Evolutionary conservation across 2,888 invertebrate genomes (phyloP).

Genomic region (Sarcophaga caerulescens): DNA sequence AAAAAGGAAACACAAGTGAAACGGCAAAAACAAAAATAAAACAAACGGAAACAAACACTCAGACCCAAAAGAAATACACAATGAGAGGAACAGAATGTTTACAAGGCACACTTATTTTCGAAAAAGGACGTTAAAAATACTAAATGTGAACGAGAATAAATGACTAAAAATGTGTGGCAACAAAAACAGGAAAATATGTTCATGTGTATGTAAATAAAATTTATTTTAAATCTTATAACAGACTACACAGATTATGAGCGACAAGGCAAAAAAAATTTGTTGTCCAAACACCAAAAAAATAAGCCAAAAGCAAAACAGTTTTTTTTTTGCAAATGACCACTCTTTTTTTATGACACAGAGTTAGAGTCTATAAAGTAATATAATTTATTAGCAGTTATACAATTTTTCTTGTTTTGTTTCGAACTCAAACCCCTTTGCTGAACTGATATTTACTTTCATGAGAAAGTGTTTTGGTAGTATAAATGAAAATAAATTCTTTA

Average conservation of each 20-base stretch:
- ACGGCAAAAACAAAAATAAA: too few species aligned
- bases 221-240: constrained; percentile 38
- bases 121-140: too few species aligned
- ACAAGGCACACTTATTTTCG: too few species aligned
- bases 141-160: neutral
- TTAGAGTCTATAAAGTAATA: too few species aligned
- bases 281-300: neutral
- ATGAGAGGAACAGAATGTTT: neutral
- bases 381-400: too few species aligned
- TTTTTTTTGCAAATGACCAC: neutral
- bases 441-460: too few species aligned
- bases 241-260: constrained; percentile 25
- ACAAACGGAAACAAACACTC: neutral
- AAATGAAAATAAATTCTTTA: too few species aligned
- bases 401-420: too few species aligned
- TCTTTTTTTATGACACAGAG: neutral
- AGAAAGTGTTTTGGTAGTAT: too few species aligned
- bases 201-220: constrained; percentile 8
- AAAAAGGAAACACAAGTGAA: neutral
- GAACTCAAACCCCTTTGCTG: too few species aligned
- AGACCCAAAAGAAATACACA: neutral
- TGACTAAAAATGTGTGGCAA: neutral
- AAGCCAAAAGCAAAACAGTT: neutral
- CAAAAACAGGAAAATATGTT: neutral
- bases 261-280: neutral